Evolutionary conservation across 1,140 invertebrate species (phyloP), one percentile per base, ranked within the genome.

Genomic region (Hylaeus anthracinus): DNA sequence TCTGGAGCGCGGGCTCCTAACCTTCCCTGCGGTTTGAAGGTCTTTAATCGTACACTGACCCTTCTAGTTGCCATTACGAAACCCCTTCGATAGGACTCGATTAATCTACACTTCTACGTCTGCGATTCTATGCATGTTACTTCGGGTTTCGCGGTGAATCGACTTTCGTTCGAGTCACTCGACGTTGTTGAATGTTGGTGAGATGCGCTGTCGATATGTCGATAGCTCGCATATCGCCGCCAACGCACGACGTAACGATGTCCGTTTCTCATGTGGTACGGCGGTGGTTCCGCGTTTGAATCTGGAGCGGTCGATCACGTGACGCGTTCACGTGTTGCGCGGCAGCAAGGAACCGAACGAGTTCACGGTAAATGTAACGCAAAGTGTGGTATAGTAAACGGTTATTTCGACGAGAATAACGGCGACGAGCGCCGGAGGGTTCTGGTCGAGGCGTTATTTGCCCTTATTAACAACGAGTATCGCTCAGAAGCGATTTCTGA

Each of bases 391-490:
- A 70, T 70, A 67, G 66, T 63, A 61, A 85, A 81, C 65, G 83
- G 63, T 85, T 69, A 85, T 81, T 63, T 72, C 60, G 26, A 55
- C 48, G 69, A 53, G 70, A 85, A 63, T 81, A 73, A 85, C 67
- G 45, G 14, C 55, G 15, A 65, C 5, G 39, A 4, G 61, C 61
- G 12, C 2, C 3, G 56, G 37, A 64, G 0, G 26, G 26, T 55
- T 61, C 58, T 48, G 66, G 15, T 43, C 14, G n/a, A 3, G 1
- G 60, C 14, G 14, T 53, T 78, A 63, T 55, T 26, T 70, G 48
- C 3, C n/a, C 60, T 79, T 79, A 79, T 79, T 78, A 72, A 48
- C 48, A 26, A 1, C 0, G 1, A 4, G n/a, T 48, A 3, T 26
- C 41, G 41, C 6, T n/a, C 5, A 26, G 4, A 1, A 67, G 41